Evolutionary conservation across 2,888 invertebrate genomes (phyloP).

Genomic region (Baronia brevicornis): DNA sequence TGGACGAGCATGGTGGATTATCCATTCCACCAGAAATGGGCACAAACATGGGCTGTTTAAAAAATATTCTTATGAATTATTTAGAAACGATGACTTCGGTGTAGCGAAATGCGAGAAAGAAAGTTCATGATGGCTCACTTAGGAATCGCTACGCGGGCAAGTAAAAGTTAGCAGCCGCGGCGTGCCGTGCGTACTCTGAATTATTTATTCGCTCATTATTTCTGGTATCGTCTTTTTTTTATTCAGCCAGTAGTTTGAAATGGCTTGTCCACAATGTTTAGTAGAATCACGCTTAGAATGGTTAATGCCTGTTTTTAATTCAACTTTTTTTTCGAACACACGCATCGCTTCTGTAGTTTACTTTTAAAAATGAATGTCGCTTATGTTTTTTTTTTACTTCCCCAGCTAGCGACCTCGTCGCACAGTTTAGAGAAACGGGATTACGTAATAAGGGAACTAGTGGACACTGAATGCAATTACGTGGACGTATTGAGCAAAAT

Average conservation of each 20-base stretch:
- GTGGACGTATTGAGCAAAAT: conserved; percentile 93
- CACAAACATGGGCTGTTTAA: too few relatives aligned
- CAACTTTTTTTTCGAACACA: not conserved
- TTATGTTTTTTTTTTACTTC: conserved; percentile 16
- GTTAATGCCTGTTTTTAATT: conserved; percentile 17
- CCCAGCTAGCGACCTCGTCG: conserved; percentile 68
- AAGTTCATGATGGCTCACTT: conserved; percentile 27
- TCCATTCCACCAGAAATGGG: too few relatives aligned
- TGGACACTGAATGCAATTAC: conserved; percentile 98
- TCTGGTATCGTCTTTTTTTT: conserved; percentile 46
- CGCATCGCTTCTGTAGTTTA: too few relatives aligned
- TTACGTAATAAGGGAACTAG: conserved; percentile 92
- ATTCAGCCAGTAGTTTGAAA: conserved; percentile 29
- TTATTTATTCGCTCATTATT: conserved; percentile 53
- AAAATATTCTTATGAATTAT: too few relatives aligned
- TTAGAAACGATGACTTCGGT: conserved; percentile 11
- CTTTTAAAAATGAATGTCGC: not conserved
- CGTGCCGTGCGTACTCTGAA: conserved; percentile 43
- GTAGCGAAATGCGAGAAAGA: conserved; percentile 12
- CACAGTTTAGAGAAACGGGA: conserved; percentile 90
- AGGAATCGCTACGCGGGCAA: conserved; percentile 33
- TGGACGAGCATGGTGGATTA: too few relatives aligned
- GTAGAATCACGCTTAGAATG: conserved; percentile 26
- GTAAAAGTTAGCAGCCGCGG: conserved; percentile 46
- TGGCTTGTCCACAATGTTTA: conserved; percentile 23